Conservation (phyloP, 30 jellyfish, hydroid and myxozoan genomes). For the Pelagia noctiluca region DNA sequence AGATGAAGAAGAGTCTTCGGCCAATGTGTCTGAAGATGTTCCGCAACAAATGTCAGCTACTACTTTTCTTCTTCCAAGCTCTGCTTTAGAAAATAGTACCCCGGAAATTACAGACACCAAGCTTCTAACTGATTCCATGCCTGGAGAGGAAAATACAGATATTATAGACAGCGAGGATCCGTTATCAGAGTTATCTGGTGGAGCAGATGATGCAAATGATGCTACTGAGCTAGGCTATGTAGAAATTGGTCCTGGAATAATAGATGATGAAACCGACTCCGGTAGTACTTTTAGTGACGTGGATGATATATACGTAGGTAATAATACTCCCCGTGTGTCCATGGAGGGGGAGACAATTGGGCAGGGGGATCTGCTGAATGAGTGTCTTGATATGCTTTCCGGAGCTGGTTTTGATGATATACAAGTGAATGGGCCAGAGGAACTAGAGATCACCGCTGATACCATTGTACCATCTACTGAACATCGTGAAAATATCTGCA, state of each 20-base stretch:
- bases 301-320: conserved; percentile 64
- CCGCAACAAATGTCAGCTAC: not conserved
- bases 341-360: conserved; percentile 48
- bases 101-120: too few species aligned
- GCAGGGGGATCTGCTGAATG: conserved; percentile 63
- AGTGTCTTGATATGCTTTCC: conserved; percentile 57
- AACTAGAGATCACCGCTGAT: not conserved
- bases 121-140: too few species aligned
- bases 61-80: too few species aligned
- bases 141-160: conserved; percentile 31
- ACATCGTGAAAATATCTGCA: too few species aligned
- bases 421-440: not conserved
- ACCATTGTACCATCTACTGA: not conserved
- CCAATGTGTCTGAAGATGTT: conserved; percentile 1
- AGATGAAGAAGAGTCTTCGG: conserved; percentile 25
- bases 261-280: conserved; percentile 70
- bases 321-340: conserved; percentile 42
- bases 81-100: too few species aligned
- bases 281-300: conserved; percentile 68
- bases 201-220: conserved; percentile 70
- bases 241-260: conserved; percentile 85
- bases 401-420: conserved; percentile 8
- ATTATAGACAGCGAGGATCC: conserved; percentile 25
- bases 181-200: conserved; percentile 31
- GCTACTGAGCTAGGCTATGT: conserved; percentile 85